Evolutionary conservation across 2,113 vertebrate species (phyloP), one percentile per base, ranked within the genome.

Genomic region (Podarcis cretensis): DNA sequence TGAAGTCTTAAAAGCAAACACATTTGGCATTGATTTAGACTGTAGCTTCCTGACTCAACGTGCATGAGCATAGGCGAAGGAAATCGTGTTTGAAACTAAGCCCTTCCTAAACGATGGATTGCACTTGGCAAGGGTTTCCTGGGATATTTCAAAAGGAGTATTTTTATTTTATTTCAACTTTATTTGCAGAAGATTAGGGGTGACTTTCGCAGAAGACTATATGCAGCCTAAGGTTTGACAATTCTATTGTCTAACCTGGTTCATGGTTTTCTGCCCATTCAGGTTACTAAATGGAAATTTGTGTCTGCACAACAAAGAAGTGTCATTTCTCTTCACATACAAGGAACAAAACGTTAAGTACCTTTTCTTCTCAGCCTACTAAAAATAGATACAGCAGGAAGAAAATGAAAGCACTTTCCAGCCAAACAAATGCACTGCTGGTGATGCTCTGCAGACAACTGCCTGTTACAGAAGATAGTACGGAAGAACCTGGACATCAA

Each of bases 11-110:
- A 97, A 97, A 94, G 83, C 91, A 95, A 96, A 96, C 93, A 84
- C 93, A 89, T 91, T 95, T 95, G 94, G 88, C 92, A 90, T 81
- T 96, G 96, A 96, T 92, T 97, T 95, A 95, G 88, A 93, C 54
- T 79, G 85, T 83, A 93, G 95, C 94, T 96, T 97, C 95, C 96
- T 96, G 94, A 91, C 79, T 86, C 92, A 79, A 35, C 86, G 74
- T 90, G 75, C 86, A 74, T 89, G 90, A 48, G 87, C 83, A 77
- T 84, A 92, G 89, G 2, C 18, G 94, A 92, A 95, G 94, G 94
- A 95, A 95, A 95, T 95, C 89, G 92, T 94, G 94, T 96, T 96
- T 95, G 90, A 96, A 96, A 93, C 77, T 12, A 85, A 85, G 83
- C 79, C 73, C 92, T 91, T 95, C 90, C 92, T 90, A 95, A 94